Evolutionary conservation across 2,113 vertebrate species (phyloP), one percentile per base, ranked within the genome.

Genomic region (Actenoides lindsayi): DNA sequence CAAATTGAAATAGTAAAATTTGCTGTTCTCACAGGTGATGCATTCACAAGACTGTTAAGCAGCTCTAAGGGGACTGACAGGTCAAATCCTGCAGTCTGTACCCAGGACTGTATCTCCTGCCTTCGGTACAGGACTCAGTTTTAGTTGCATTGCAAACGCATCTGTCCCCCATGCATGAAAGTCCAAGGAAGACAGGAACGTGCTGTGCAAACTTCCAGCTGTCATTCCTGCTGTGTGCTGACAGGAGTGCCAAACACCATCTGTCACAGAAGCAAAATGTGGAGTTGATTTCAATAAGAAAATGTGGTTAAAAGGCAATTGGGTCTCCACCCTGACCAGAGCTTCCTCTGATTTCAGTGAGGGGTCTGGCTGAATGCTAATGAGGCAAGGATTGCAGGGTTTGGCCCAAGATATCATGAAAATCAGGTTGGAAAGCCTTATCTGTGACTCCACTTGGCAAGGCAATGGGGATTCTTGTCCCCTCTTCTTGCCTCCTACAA

Each of bases 161-260:
- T 59, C 84, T 74, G 37, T 68, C 37, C 39, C 46, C 9, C 16
- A 11, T 7, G 4, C 50, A 37, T 1, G 5, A 79, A 53, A 37
- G 74, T 67, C 21, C 0, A 2, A 91, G 65, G 71, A 85, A 83
- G 74, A 69, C 11, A 33, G 41, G 53, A 93, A 67, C 0, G 0
- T 1, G 5, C 67, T 5, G 2, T 77, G 63, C 41, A 90, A 37
- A 39, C 28, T 51, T 81, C 59, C 94, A 96, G 70, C 70, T 96
- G 82, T 54, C 82, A n/a, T n/a, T 76, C 78, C 84, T 77, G 79
- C 68, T 88, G 90, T 56, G 37, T 59, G 63, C 46, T 94, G 84
- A 77, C 70, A 81, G 0, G 1, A 75, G 18, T 44, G 42, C 74
- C 77, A 64, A 65, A 82, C 6, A 7, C 70, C 81, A 53, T 83